A percentile compares a stretch with the other conserved stretches of the same genome.
phyloP scores from a whole-genome alignment of 1,140 invertebrate genomes.

The Eupeodes corollae region DNA sequence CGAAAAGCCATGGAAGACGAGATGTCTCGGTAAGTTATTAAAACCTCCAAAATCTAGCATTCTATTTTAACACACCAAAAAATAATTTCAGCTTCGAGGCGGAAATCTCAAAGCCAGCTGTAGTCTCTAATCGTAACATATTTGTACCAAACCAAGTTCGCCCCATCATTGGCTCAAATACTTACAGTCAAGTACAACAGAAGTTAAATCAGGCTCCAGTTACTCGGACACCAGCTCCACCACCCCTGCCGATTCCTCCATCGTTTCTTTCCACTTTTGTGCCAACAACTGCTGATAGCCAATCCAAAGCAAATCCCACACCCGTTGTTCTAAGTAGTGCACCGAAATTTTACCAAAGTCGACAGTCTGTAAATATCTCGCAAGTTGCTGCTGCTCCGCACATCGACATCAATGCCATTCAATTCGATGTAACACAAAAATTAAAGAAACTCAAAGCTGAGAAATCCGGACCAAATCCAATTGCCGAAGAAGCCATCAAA shows the following conservation, averaged over 20 bases:
- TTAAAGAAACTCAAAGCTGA: slow-evolving; percentile 54
- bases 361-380: slow-evolving; percentile 32
- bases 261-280: slow-evolving; percentile 36
- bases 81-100: slow-evolving; percentile 59
- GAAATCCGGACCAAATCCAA: slow-evolving; percentile 48
- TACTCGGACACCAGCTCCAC: slow-evolving; percentile 42
- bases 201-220: slow-evolving; percentile 44
- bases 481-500: slow-evolving; percentile 50
- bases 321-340: slow-evolving; percentile 50
- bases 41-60: not conserved
- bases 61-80: slow-evolving; percentile 4
- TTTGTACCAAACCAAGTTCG: slow-evolving; percentile 44
- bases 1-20: slow-evolving; percentile 62
- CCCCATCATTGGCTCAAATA: slow-evolving; percentile 54
- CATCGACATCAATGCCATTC: slow-evolving; percentile 49
- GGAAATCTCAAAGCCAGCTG: slow-evolving; percentile 57
- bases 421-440: slow-evolving; percentile 52
- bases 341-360: slow-evolving; percentile 48
- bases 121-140: slow-evolving; percentile 16
- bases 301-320: slow-evolving; percentile 30
- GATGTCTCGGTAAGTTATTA: slow-evolving; percentile 55
- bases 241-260: slow-evolving; percentile 38
- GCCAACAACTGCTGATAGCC: slow-evolving; percentile 36
- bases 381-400: slow-evolving; percentile 38
- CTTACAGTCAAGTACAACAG: slow-evolving; percentile 54